Percentiles rank a stretch among this genome's conserved stretches.
Conservation (phyloP, 2,797 vertebrate genomes). For the Platalea minor region DNA sequence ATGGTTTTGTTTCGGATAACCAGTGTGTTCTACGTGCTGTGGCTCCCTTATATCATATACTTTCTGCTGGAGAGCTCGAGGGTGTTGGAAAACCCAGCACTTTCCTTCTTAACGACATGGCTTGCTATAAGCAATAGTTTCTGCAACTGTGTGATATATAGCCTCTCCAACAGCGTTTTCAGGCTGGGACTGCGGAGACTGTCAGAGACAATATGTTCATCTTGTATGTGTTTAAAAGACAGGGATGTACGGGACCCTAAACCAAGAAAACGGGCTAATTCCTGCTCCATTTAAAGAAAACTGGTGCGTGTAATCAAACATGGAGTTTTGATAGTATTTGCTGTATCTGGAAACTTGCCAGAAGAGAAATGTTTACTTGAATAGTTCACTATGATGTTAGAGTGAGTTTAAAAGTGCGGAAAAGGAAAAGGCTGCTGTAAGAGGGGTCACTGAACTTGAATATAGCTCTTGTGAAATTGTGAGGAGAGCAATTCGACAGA, state of each 20-base stretch:
- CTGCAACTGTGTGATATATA: conserved; percentile 99
- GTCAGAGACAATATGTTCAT: conserved; percentile 89
- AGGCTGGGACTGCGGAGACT: conserved; percentile 93
- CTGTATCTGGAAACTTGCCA: conserved; percentile 58
- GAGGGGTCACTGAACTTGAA: conserved; percentile 30
- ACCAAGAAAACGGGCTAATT: conserved; percentile 92
- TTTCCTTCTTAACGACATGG: conserved; percentile 98
- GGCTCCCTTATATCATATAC: conserved; percentile 98
- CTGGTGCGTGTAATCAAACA: background rate
- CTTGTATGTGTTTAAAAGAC: conserved; percentile 86
- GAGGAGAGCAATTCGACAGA: background rate
- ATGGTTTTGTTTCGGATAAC: conserved; percentile 98
- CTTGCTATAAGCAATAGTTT: conserved; percentile 99
- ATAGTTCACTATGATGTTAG: conserved; percentile 44
- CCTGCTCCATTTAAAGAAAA: conserved; percentile 88
- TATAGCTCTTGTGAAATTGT: background rate
- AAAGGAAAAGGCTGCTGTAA: conserved; percentile 17
- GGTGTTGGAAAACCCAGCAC: conserved; percentile 88
- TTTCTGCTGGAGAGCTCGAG: conserved; percentile 96
- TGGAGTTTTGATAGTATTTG: conserved; percentile 35
- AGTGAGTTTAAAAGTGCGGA: conserved; percentile 7
- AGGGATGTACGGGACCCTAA: conserved; percentile 88
- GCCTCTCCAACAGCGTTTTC: conserved; percentile 98
- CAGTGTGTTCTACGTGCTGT: conserved; percentile 97
- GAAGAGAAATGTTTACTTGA: conserved; percentile 62